phyloP scores from a whole-genome alignment of 2,888 invertebrate genomes.

The Habroteleia sp. region DNA sequence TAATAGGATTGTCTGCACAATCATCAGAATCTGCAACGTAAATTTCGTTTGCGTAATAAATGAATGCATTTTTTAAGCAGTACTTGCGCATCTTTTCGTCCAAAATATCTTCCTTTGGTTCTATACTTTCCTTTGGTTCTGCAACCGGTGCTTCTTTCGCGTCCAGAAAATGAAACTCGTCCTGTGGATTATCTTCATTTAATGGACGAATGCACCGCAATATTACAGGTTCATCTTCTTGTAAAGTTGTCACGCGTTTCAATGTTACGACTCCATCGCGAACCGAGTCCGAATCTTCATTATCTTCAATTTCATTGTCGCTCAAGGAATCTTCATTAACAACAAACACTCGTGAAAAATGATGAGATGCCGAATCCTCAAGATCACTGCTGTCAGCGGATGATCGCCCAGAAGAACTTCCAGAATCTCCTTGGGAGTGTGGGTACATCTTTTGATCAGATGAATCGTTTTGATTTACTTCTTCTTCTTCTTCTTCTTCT shows the following conservation, averaged over 20 bases:
- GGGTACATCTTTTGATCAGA: constrained; percentile 72
- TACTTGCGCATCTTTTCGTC: constrained; percentile 52
- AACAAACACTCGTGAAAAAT: constrained; percentile 80
- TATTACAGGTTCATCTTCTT: constrained; percentile 74
- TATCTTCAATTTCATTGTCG: constrained; percentile 78
- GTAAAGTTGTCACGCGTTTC: constrained; percentile 69
- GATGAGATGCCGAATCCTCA: constrained; percentile 77
- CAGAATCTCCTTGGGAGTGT: constrained; percentile 73
- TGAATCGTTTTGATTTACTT: constrained; percentile 55
- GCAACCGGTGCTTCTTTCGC: constrained; percentile 26
- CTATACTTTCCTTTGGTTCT: constrained; percentile 30
- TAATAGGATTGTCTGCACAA: constrained; percentile 71
- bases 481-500: constrained; percentile 16
- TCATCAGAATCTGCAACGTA: constrained; percentile 77
- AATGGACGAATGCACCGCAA: constrained; percentile 73
- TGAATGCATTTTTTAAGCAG: constrained; percentile 51
- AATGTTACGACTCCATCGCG: constrained; percentile 68
- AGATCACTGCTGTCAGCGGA: constrained; percentile 79
- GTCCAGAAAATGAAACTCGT: constrained; percentile 34
- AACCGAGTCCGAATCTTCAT: constrained; percentile 74
- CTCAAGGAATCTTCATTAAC: constrained; percentile 79
- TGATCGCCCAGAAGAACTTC: constrained; percentile 78
- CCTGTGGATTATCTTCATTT: constrained; percentile 68
- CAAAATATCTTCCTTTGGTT: constrained; percentile 20
- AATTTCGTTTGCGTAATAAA: constrained; percentile 71